phyloP scores from a whole-genome alignment of 92 coral and sea anemone species.

The Heliopora coerulea region DNA sequence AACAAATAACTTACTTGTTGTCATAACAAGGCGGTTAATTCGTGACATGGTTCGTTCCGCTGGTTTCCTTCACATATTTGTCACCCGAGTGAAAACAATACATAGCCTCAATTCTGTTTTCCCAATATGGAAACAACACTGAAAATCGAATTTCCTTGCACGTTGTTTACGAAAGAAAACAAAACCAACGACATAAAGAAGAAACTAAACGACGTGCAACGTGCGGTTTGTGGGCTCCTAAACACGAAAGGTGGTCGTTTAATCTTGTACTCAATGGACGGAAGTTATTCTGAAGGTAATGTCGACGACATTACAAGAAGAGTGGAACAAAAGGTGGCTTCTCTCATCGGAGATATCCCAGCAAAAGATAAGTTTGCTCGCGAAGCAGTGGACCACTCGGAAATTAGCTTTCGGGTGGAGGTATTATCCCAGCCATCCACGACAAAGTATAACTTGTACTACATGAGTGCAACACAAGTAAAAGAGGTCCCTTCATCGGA shows the following conservation, averaged over 20 bases:
- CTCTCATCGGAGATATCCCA: background rate
- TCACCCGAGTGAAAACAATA: too few species aligned
- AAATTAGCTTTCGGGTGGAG: background rate
- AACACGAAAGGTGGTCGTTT: background rate
- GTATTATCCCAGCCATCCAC: background rate
- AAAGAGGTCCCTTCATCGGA: background rate
- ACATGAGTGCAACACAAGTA: background rate
- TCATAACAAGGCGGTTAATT: too few species aligned
- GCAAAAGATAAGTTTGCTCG: background rate
- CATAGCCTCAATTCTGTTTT: too few species aligned
- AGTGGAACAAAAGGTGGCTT: constrained; percentile 4
- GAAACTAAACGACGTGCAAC: background rate
- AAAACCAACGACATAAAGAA: background rate
- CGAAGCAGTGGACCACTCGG: background rate
- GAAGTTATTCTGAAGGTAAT: background rate
- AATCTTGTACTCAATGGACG: background rate
- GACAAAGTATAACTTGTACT: constrained; percentile 9
- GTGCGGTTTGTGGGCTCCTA: constrained; percentile 4
- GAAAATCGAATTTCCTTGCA: background rate
- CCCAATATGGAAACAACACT: background rate
- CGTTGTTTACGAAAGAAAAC: background rate
- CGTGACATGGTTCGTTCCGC: too few species aligned
- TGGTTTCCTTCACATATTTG: too few species aligned
- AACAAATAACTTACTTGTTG: too few species aligned
- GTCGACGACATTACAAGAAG: constrained; percentile 13